Evolutionary conservation across 2,797 vertebrate species (phyloP).

Genomic region (Sebastes itinus): DNA sequence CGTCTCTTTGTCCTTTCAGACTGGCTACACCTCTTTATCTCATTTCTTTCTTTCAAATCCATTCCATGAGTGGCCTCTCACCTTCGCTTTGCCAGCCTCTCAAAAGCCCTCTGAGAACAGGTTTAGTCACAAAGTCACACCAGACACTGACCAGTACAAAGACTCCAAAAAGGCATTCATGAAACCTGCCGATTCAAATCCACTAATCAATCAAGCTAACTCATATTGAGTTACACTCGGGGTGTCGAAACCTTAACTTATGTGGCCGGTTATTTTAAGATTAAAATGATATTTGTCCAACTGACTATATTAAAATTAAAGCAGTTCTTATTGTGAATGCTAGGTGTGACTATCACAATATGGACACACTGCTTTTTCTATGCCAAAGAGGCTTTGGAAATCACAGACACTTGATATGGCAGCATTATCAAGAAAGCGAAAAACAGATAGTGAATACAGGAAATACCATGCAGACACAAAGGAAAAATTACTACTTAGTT

Average conservation of each 20-base stretch:
- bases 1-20: constrained; percentile 10
- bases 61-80: constrained; percentile 9
- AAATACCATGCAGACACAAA: background rate
- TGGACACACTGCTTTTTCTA: background rate
- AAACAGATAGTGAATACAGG: background rate
- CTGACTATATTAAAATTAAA: background rate
- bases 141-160: constrained; percentile 41
- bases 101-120: constrained; percentile 20
- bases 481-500: background rate
- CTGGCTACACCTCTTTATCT: constrained; percentile 8
- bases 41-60: constrained; percentile 21
- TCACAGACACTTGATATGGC: background rate
- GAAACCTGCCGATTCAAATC: background rate
- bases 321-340: background rate
- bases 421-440: background rate
- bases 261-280: background rate
- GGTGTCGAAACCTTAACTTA: background rate
- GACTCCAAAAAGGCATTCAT: background rate
- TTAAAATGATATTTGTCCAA: background rate
- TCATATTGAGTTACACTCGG: background rate
- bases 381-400: background rate
- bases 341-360: background rate
- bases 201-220: background rate
- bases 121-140: constrained; percentile 37
- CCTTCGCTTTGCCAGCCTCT: constrained; percentile 31